Evolutionary conservation across 2,113 vertebrate genomes (phyloP).

Genomic region (Romanogobio albipinnatus): DNA sequence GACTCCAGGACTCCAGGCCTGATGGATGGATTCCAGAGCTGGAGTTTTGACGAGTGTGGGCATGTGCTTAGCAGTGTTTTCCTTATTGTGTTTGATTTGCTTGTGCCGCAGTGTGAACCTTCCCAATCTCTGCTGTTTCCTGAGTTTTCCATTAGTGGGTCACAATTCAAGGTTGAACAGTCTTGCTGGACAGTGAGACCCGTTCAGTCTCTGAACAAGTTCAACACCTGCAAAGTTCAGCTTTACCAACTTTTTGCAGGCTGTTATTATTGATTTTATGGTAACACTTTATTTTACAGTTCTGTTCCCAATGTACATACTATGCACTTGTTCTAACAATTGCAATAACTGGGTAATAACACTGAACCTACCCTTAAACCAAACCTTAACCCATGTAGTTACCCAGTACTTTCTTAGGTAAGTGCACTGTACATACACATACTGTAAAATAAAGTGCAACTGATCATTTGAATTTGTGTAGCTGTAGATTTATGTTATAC

Average conservation of each 20-base stretch:
- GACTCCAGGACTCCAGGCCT: conserved; percentile 41
- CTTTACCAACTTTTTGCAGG: neutral
- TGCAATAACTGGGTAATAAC: too few species aligned
- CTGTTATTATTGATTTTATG: neutral
- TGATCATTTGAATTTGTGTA: neutral
- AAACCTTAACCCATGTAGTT: too few species aligned
- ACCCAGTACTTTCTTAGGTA: too few species aligned
- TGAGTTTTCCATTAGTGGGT: conserved; percentile 54
- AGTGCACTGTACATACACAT: too few species aligned
- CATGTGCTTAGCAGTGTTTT: neutral
- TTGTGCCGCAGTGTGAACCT: conserved; percentile 2
- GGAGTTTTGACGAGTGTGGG: neutral
- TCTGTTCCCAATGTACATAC: too few species aligned
- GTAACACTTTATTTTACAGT: too few species aligned
- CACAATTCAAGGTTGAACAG: conserved; percentile 60
- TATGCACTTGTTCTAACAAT: too few species aligned
- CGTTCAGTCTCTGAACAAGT: conserved; percentile 40
- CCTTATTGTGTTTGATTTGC: conserved; percentile 36
- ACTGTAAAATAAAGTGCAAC: too few species aligned
- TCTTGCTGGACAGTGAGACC: conserved; percentile 50
- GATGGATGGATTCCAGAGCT: conserved; percentile 43
- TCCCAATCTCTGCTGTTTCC: conserved; percentile 58
- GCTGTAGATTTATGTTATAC: neutral
- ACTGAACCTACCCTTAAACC: too few species aligned
- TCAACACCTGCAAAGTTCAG: conserved; percentile 39